Evolutionary conservation across 1,140 invertebrate species (phyloP).

Genomic region (Cherax quadricarinatus): DNA sequence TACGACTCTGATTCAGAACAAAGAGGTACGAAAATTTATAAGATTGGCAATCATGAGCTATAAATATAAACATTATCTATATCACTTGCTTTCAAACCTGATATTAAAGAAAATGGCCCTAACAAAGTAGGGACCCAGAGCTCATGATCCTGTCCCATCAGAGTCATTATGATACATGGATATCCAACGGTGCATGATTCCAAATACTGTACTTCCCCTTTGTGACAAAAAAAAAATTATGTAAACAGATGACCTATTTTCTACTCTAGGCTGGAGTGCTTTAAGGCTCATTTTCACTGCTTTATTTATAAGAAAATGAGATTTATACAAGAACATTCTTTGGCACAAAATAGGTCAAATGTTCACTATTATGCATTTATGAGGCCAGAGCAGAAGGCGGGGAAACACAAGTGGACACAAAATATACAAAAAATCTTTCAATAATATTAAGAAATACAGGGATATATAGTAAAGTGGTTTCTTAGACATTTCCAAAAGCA

Average conservation of each 20-base stretch:
- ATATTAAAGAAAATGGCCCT: slow-evolving; percentile 11
- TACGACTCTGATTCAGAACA: slow-evolving; percentile 61
- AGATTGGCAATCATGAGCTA: slow-evolving; percentile 3
- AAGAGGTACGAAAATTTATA: slow-evolving; percentile 29
- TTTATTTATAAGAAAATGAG: neutral
- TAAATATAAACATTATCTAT: slow-evolving; percentile 10
- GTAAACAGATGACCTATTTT: slow-evolving; percentile 30
- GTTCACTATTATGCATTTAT: slow-evolving; percentile 54
- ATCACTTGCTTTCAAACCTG: neutral
- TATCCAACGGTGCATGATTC: slow-evolving; percentile 41
- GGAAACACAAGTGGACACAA: slow-evolving; percentile 65
- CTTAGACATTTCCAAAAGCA: slow-evolving; percentile 61
- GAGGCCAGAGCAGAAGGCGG: slow-evolving; percentile 53
- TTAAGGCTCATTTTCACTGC: slow-evolving; percentile 8
- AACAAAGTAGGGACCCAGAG: neutral
- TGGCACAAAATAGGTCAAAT: slow-evolving; percentile 38
- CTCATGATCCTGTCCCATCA: slow-evolving; percentile 12
- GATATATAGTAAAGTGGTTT: slow-evolving; percentile 66
- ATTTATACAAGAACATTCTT: neutral
- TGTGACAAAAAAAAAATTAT: slow-evolving; percentile 22
- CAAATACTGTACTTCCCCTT: slow-evolving; percentile 32
- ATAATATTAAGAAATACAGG: slow-evolving; percentile 61
- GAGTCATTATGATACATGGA: slow-evolving; percentile 38
- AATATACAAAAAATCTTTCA: slow-evolving; percentile 43
- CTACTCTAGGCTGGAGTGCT: neutral